Evolutionary conservation across 2,888 invertebrate species (phyloP), one percentile per base, ranked within the genome.

Genomic region (Tinea pellionella): DNA sequence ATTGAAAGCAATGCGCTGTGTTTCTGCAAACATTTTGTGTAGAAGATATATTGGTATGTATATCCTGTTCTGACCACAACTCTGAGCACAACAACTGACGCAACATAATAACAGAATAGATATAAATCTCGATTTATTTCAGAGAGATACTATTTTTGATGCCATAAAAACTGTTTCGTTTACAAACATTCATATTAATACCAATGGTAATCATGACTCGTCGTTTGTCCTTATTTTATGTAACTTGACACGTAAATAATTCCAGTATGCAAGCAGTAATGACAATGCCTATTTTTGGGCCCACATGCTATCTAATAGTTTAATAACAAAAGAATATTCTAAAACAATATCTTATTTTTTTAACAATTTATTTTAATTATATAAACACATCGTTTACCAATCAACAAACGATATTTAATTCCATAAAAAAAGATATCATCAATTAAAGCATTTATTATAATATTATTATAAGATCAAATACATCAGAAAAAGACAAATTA

Each of bases 71-170:
- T 13, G 42, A 42, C 42, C 42, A 42, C 42, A 42, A 42, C 12
- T n/a, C 51, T 24, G 24, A 24, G 12, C 53, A 53, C 53, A 19
- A 47, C 24, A 18, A 9, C 53, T 53, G 53, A 24, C 24, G 24
- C 53, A n/a, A 4, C 24, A 3, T 24, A 53, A 18, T 59, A 30
- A 59, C 59, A 30, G 18, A 15, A 41, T 42, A 59, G 41, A 41
- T 19, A 59, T 59, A 59, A 37, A 59, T 59, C 59, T 37, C 42
- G 42, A 59, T 42, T 59, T 59, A 59, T 59, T 42, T 59, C 59
- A 16, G 59, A 9, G 41, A 29, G 18, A 42, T 41, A 41, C 59
- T 59, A 59, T 59, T 59, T 59, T 59, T 41, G 59, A 59, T 4
- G 19, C 59, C 41, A 41, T 59, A 6, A 59, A 59, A 59, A 18